Evolutionary conservation across 2,888 invertebrate species (phyloP).

Genomic region (Apantesis nais): DNA sequence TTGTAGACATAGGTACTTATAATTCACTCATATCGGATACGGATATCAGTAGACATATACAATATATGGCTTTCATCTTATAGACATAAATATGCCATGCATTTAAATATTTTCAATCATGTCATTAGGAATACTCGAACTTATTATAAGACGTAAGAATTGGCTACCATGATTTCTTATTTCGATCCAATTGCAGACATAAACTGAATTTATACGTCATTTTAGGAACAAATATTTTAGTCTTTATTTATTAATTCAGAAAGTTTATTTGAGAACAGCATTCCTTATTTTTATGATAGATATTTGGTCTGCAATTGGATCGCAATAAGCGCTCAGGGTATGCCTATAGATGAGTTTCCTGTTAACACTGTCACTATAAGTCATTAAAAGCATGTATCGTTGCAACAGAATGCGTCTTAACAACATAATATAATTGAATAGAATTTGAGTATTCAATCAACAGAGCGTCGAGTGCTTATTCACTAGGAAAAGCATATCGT

Average conservation of each 20-base stretch:
- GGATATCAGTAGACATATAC: background rate
- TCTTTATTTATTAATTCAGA: too few species aligned
- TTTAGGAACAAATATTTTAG: too few species aligned
- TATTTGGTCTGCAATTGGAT: too few species aligned
- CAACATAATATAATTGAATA: background rate
- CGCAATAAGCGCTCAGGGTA: too few species aligned
- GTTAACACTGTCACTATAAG: background rate
- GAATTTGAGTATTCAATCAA: background rate
- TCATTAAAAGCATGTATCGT: background rate
- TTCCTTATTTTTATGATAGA: too few species aligned
- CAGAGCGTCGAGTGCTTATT: background rate
- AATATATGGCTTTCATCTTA: background rate
- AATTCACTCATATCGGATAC: conserved; percentile 42
- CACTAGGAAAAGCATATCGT: conserved; percentile 4
- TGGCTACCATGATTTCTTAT: too few species aligned
- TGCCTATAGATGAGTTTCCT: background rate
- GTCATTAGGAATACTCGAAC: background rate
- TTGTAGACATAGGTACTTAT: conserved; percentile 27
- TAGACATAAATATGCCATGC: too few species aligned
- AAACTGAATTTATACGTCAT: too few species aligned
- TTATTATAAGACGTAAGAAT: background rate
- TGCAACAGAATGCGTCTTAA: background rate
- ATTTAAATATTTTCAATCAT: conserved; percentile 2
- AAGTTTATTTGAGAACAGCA: too few species aligned
- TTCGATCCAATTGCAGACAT: too few species aligned